Evolutionary conservation across 2,113 vertebrate species (phyloP).

Genomic region (Lepisosteus osseus): DNA sequence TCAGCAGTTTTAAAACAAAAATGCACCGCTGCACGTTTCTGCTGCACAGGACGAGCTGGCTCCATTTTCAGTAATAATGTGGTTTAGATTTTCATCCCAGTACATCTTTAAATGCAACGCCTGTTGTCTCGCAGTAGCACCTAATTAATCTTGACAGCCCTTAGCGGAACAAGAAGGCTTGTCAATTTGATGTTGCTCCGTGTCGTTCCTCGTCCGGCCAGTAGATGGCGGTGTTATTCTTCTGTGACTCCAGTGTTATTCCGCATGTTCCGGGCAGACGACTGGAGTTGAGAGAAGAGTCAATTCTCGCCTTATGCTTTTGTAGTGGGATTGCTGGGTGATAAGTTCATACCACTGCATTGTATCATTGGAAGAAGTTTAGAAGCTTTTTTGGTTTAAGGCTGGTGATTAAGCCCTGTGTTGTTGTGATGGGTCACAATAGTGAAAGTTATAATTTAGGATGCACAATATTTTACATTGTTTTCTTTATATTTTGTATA

Average conservation of each 20-base stretch:
- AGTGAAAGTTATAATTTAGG: no score
- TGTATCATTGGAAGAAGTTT: slow-evolving; percentile 58
- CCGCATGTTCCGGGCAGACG: neutral
- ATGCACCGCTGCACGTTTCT: neutral
- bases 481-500: no score
- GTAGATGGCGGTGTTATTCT: slow-evolving; percentile 78
- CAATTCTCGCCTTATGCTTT: neutral
- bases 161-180: slow-evolving; percentile 48
- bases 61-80: slow-evolving; percentile 29
- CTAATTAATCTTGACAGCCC: slow-evolving; percentile 66
- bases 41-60: neutral
- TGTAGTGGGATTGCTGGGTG: slow-evolving; percentile 47
- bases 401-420: slow-evolving; percentile 57
- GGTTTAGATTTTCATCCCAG: slow-evolving; percentile 54
- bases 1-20: neutral
- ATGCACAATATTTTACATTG: no score
- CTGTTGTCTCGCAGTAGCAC: slow-evolving; percentile 54
- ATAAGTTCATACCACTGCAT: slow-evolving; percentile 65
- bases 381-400: slow-evolving; percentile 69
- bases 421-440: no score
- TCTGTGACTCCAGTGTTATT: slow-evolving; percentile 37
- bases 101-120: slow-evolving; percentile 53
- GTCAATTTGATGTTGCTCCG: slow-evolving; percentile 13
- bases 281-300: neutral
- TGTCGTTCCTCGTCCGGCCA: slow-evolving; percentile 39